These are phyloP conservation scores for Albula goreensis DNA, from an alignment of 2,113 vertebrate genomes.

Conservation along the genomic window DNA sequence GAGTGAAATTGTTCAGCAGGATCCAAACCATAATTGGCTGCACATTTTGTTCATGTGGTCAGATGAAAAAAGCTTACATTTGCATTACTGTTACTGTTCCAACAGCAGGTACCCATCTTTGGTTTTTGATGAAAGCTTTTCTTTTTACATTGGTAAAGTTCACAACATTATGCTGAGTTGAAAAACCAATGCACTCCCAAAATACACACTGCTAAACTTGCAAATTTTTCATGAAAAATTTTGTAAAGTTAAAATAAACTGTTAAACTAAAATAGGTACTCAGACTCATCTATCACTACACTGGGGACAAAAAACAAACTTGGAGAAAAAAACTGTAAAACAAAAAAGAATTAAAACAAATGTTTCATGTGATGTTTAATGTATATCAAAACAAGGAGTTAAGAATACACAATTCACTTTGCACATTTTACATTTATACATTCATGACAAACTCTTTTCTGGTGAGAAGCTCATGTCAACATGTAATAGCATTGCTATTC, in stretches of 20 bases:
- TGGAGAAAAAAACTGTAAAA: background rate
- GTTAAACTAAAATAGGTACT: background rate
- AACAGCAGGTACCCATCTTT: constrained; percentile 65
- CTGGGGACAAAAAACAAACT: background rate
- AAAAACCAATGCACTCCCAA: background rate
- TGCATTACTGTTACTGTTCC: constrained; percentile 31
- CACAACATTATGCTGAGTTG: constrained; percentile 21
- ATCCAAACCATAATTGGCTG: constrained; percentile 52
- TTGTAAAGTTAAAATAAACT: background rate
- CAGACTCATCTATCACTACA: background rate
- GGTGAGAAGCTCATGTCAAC: background rate
- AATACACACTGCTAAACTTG: background rate
- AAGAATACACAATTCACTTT: background rate
- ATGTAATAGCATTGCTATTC: too few relatives aligned
- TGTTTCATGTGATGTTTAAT: background rate
- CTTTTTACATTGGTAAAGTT: constrained; percentile 24
- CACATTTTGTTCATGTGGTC: constrained; percentile 41
- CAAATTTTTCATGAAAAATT: background rate
- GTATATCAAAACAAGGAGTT: background rate
- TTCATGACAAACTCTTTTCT: background rate
- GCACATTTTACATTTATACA: background rate
- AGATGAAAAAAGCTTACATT: constrained; percentile 36
- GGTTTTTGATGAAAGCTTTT: constrained; percentile 62
- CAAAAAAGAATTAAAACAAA: too few relatives aligned
- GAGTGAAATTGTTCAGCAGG: constrained; percentile 36